Evolutionary conservation across 2,797 vertebrate genomes (phyloP), one percentile per base, ranked within the genome.

Genomic region (Chromobotia macracanthus): DNA sequence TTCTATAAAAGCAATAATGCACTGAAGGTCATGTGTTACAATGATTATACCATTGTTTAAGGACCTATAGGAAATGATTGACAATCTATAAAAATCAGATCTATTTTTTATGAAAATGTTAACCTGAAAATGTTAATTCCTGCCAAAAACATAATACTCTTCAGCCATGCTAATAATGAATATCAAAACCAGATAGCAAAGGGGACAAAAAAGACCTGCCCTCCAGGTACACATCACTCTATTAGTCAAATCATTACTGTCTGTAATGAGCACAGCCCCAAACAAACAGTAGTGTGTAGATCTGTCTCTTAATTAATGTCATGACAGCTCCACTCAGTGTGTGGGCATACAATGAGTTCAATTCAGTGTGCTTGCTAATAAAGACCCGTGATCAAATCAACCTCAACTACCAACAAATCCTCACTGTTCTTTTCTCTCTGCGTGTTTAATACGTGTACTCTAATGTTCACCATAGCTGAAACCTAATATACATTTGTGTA

Each of bases 351-450:
- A 77, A 86, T 89, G 85, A 85, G 83, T 91, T 91, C 87, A 88
- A 79, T 50, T 80, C 81, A 79, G 48, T 78, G 44, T 68, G 82
- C 84, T 83, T 80, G 78, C 81, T 82, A 92, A 91, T 92, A 90
- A 83, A 87, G 79, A 87, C 82, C 83, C 72, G 80, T 87, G 82
- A 87, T 88, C 87, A 90, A 86, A 90, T 89, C 87, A 79, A 60
- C 51, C 60, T 84, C 79, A 60, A 41, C 72, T 12, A 51, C 79
- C 83, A 85, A 85, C 76, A 89, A 84, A 87, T 83, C 84, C 83
- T 74, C 83, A 51, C 79, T n/a, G 41, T 31, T 66, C 80, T 48
- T 46, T 70, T 86, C 80, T 64, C 69, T 67, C 73, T 73, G 79
- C 83, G 46, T 65, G 81, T 81, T 85, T 82, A 77, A 83, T 84